phyloP scores from a whole-genome alignment of 1,140 invertebrate genomes.

The Drosophila cardini region DNA sequence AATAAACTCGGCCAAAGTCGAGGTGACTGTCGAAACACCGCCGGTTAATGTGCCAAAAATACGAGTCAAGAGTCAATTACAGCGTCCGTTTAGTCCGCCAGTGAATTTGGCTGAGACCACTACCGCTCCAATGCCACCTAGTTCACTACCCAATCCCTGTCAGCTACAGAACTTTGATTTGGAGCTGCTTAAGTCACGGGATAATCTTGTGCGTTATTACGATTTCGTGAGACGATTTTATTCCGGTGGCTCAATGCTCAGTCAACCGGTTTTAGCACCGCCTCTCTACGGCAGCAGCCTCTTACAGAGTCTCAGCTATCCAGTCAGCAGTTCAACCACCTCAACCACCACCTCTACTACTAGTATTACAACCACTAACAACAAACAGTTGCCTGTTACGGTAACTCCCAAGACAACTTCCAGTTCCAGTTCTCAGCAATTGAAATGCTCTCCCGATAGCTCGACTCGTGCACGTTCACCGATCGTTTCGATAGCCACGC shows the following conservation, averaged over 20 bases:
- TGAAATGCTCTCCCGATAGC: constrained; percentile 62
- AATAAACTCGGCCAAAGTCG: constrained; percentile 11
- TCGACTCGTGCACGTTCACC: constrained; percentile 56
- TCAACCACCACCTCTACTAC: constrained; percentile 15
- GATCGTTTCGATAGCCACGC: constrained; percentile 46
- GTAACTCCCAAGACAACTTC: constrained; percentile 52
- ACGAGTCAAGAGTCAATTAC: constrained; percentile 71
- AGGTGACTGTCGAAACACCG: constrained; percentile 33
- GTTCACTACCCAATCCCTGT: constrained; percentile 4
- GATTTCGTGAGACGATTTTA: constrained; percentile 82
- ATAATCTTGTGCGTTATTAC: constrained; percentile 78
- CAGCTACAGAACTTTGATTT: constrained; percentile 54
- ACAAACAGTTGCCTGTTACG: constrained; percentile 9
- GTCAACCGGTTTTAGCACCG: constrained; percentile 76
- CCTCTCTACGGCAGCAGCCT: constrained; percentile 74
- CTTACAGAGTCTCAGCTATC: constrained; percentile 70
- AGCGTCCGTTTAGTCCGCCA: constrained; percentile 74
- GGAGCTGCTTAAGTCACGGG: constrained; percentile 73
- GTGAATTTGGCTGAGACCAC: too few relatives aligned
- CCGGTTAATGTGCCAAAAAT: constrained; percentile 74
- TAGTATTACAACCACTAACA: constrained; percentile 19
- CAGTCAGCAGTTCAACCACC: constrained; percentile 47
- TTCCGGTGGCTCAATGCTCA: constrained; percentile 56
- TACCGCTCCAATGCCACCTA: neutral
- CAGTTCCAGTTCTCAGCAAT: constrained; percentile 13